Evolutionary conservation across 2,888 invertebrate genomes (phyloP).

Genomic region (Hydroisotoma schaefferi): DNA sequence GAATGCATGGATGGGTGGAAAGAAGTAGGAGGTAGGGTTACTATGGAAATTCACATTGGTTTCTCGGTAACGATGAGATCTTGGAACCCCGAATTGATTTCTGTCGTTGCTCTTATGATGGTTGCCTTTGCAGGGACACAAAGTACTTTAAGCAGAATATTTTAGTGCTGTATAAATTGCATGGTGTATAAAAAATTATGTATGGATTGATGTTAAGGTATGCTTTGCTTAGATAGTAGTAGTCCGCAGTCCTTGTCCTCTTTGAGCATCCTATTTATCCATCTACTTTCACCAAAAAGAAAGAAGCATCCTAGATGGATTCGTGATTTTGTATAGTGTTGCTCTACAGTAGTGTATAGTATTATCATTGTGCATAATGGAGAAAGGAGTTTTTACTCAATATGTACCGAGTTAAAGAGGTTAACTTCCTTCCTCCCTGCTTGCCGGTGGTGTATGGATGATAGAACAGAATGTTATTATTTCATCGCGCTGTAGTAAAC

Average conservation of each 20-base stretch:
- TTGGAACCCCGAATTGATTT: slow-evolving; percentile 44
- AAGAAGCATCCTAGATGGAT: neutral
- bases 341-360: too few relatives aligned
- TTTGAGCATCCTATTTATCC: neutral
- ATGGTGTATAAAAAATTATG: neutral
- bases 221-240: neutral
- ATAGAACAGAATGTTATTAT: too few relatives aligned
- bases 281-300: neutral
- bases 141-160: too few relatives aligned
- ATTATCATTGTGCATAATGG: neutral
- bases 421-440: slow-evolving; percentile 8
- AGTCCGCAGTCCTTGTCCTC: neutral
- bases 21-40: neutral
- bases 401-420: slow-evolving; percentile 6
- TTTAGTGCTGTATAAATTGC: too few relatives aligned
- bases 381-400: neutral
- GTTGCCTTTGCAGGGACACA: slow-evolving; percentile 2
- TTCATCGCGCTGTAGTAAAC: neutral
- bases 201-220: neutral
- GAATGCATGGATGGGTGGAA: neutral
- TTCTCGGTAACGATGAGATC: slow-evolving; percentile 8
- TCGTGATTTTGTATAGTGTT: neutral
- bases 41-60: slow-evolving; percentile 1
- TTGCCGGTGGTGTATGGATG: too few relatives aligned
- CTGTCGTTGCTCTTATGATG: slow-evolving; percentile 22